phyloP scores from a whole-genome alignment of 2,797 vertebrate species.

The Sparidentex hasta region DNA sequence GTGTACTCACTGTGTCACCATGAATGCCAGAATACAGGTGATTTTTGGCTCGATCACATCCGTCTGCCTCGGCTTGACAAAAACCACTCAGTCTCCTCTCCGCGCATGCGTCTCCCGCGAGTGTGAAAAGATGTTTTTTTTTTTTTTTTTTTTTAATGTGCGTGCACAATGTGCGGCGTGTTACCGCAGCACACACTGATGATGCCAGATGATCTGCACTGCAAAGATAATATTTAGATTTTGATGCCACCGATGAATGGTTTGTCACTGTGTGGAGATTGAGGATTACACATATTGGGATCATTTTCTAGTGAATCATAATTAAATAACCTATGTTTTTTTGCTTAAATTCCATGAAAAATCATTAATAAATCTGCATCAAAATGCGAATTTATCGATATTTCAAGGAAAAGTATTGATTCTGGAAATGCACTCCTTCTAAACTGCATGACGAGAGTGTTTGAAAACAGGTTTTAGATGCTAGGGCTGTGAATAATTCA shows the following conservation, averaged over 20 bases:
- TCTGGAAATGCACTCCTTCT: not conserved
- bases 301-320: not conserved
- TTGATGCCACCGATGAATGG: not conserved
- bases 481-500: slow-evolving; percentile 30
- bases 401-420: not conserved
- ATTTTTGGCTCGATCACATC: slow-evolving; percentile 79
- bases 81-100: slow-evolving; percentile 66
- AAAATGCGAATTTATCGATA: not conserved
- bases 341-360: fast-evolving
- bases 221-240: not conserved
- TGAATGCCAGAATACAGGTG: slow-evolving; percentile 84
- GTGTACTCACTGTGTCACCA: slow-evolving; percentile 85
- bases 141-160: slow-evolving; percentile 70
- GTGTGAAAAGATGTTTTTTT: slow-evolving; percentile 73
- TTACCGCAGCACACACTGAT: slow-evolving; percentile 12
- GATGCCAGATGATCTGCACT: not conserved
- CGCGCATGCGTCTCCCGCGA: slow-evolving; percentile 81
- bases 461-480: not conserved
- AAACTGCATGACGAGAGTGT: not conserved
- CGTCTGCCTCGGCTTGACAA: slow-evolving; percentile 78
- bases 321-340: not conserved
- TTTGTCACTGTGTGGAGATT: not conserved
- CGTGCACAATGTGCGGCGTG: slow-evolving; percentile 48
- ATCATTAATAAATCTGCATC: not conserved
- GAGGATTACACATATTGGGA: no score